These are phyloP conservation scores for Caenorhabditis wallacei DNA, from an alignment of 2,888 invertebrate genomes.

Conservation along the genomic window DNA sequence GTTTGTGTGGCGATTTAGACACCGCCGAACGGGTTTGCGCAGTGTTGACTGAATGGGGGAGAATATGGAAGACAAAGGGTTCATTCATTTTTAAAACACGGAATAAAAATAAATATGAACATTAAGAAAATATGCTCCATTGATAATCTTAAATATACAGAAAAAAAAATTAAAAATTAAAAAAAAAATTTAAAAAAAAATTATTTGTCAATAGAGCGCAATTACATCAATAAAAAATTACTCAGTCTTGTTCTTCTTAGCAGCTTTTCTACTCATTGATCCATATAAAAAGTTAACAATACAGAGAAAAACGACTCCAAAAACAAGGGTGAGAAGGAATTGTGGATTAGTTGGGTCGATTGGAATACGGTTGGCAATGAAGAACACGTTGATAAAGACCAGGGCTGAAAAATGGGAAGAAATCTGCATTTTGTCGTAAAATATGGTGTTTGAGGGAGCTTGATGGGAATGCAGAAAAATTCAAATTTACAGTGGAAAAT, in stretches of 20 bases:
- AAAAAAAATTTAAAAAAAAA: not conserved
- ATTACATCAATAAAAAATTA: not conserved
- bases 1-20: too few relatives aligned
- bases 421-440: too few relatives aligned
- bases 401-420: too few relatives aligned
- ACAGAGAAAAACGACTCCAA: constrained; percentile 8
- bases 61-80: not conserved
- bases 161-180: too few relatives aligned
- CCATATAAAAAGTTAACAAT: constrained; percentile 28
- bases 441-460: too few relatives aligned
- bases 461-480: too few relatives aligned
- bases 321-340: not conserved
- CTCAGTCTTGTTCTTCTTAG: constrained; percentile 16
- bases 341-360: constrained; percentile 1
- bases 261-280: constrained; percentile 40
- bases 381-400: constrained; percentile 37
- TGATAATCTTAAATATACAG: not conserved
- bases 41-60: not conserved
- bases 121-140: not conserved
- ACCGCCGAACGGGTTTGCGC: not conserved
- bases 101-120: too few relatives aligned
- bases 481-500: too few relatives aligned
- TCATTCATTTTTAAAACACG: too few relatives aligned
- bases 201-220: not conserved
- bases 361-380: not conserved